These are phyloP conservation scores for Macroramphosus scolopax DNA, from an alignment of 2,797 vertebrate species.

Conservation along the genomic window DNA sequence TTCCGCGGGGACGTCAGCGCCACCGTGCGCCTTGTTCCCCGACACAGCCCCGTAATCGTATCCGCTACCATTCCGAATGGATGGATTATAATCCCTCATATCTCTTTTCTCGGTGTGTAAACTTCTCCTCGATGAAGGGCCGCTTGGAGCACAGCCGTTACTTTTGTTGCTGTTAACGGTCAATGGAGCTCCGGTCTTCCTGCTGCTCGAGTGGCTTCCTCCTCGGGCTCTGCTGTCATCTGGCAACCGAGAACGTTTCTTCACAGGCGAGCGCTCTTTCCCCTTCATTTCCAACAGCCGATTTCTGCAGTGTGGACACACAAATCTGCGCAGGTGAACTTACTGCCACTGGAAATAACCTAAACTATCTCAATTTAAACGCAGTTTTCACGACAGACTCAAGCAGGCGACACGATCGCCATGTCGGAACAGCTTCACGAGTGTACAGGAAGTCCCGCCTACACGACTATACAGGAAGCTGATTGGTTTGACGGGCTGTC, in stretches of 20 bases:
- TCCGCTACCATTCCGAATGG: slow-evolving; percentile 81
- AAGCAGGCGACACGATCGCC: slow-evolving; percentile 46
- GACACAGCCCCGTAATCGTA: slow-evolving; percentile 80
- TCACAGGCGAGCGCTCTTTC: slow-evolving; percentile 94
- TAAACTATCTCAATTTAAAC: slow-evolving; percentile 22
- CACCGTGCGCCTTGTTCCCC: slow-evolving; percentile 77
- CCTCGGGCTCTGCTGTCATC: slow-evolving; percentile 90
- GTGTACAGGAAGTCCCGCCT: slow-evolving; percentile 56
- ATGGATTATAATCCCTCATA: slow-evolving; percentile 87
- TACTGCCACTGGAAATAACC: background rate
- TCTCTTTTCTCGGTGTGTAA: slow-evolving; percentile 84
- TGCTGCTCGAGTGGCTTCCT: slow-evolving; percentile 88
- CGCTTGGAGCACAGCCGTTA: too few relatives aligned
- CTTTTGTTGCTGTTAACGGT: slow-evolving; percentile 79
- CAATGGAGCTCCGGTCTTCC: slow-evolving; percentile 84
- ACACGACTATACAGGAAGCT: background rate
- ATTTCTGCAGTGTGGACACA: slow-evolving; percentile 32
- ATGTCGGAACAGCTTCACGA: slow-evolving; percentile 55
- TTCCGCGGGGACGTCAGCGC: slow-evolving; percentile 74
- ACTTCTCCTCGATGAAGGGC: slow-evolving; percentile 75
- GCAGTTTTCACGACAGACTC: slow-evolving; percentile 29
- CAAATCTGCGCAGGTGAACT: slow-evolving; percentile 17
- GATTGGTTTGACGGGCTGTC: slow-evolving; percentile 47
- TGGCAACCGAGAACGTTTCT: slow-evolving; percentile 92
- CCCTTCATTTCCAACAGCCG: slow-evolving; percentile 89